Evolutionary conservation across 1,140 invertebrate species (phyloP), one percentile per base, ranked within the genome.

Genomic region (Daktulosphaira vitifoliae): DNA sequence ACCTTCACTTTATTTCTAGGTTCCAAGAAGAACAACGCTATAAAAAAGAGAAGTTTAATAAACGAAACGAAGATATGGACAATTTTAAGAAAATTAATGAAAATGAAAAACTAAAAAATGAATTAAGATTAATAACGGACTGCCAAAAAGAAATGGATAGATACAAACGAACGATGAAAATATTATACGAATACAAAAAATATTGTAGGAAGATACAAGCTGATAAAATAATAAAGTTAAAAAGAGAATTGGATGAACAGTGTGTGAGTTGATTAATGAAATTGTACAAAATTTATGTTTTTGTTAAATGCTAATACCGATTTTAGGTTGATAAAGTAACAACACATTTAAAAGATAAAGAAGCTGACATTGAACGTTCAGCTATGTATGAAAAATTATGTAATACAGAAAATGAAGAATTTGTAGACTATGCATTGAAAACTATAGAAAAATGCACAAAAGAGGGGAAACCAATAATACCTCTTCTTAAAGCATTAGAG

Each of bases 231-330:
- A 13, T 26, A 1, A 11, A 33, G 18, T 48, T 62, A 4, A 9
- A 39, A 2, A 15, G 20, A 7, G n/a, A 62, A 3, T 39, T 62
- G 1, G 42, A 62, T 3, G 29, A 46, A 62, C 56, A 62, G 3
- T 62, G 56, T 22, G 56, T 62, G 3, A 62, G 56, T n/a, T n/a
- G n/a, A n/a, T n/a, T 29, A 26, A 20, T 16, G 9, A 48, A 2
- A 20, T 8, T 18, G 2, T 5, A 33, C 29, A 6, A 6, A 11
- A 5, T 33, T 33, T 33, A 33, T 11, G 5, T 11, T 33, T 33
- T 33, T 33, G 29, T 33, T 6, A 33, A 33, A 33, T 6, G 29
- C 29, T 33, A 11, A 6, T 7, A 7, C 15, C n/a, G 4, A 11
- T 11, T 25, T 15, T 44, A 56, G 53, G 26, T 18, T 1, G 38